Evolutionary conservation across 2,113 vertebrate genomes (phyloP), one percentile per base, ranked within the genome.

Genomic region (Paratilapia polleni): DNA sequence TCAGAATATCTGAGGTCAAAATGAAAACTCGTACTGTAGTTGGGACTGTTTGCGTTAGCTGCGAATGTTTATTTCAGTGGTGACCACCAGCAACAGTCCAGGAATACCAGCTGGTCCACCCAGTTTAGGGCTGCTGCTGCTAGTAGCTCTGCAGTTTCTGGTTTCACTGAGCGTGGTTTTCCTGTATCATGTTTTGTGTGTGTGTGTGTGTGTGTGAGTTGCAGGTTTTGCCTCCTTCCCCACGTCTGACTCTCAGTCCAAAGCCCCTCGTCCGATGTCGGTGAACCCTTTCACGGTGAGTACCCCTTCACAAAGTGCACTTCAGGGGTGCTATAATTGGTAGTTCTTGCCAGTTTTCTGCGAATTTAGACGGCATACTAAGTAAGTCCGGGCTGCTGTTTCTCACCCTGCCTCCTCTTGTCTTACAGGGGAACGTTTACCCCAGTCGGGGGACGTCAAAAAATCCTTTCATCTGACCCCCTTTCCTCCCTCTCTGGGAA

Each of bases 221-320:
- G 5, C 89, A 96, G 96, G 96, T 87, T 95, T 96, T 49, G 91
- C 94, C 77, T 93, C 95, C 22, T 95, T 96, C 83, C 90, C 95
- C 13, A 90, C 80, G 1, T 60, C 93, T 5, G 94, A 96, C 81
- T 91, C 94, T 49, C 88, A 88, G 59, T 88, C 95, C 80, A 96
- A 94, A 95, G 91, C 94, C 80, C 90, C 94, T n/a, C 93, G 93
- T 34, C 94, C 95, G 7, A 94, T 96, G 91, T 96, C 96, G 26
- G 94, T 96, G 87, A 96, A 96, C 91, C 96, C 96, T 10, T 96
- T 96, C 52, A 96, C 96, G 31, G 96, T 96, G 91, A 94, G 96
- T 93, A 78, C n/a, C 26, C 17, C n/a, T 56, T 36, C 28, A 26
- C 26, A 17, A 59, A 59, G 57, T 62, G 52, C 74, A 63, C 73